Conservation (phyloP, 37 sponge, comb jelly and placozoan species). For the Petrosia ficiformis region DNA sequence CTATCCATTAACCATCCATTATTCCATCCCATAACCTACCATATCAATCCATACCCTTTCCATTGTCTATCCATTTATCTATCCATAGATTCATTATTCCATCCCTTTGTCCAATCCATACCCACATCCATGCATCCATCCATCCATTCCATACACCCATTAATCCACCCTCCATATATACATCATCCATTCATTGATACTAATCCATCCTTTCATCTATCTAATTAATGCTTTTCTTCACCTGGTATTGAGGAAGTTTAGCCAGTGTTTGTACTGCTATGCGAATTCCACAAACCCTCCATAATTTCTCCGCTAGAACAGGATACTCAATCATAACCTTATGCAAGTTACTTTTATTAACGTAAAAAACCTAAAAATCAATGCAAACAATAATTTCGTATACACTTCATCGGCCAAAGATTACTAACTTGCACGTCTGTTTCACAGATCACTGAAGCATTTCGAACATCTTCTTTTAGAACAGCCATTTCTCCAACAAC, state of each 20-base stretch:
- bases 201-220: no score
- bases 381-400: neutral
- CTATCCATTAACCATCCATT: no score
- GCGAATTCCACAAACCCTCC: conserved; percentile 77
- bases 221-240: no score
- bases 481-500: conserved; percentile 81
- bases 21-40: no score
- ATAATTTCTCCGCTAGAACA: conserved; percentile 66
- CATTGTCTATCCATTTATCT: no score
- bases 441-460: conserved; percentile 56
- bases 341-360: conserved; percentile 38
- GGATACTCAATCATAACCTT: conserved; percentile 65
- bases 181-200: no score
- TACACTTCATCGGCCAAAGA: neutral
- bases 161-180: no score
- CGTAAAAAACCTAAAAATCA: conserved; percentile 60
- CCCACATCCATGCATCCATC: no score
- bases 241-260: conserved; percentile 69
- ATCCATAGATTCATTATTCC: no score
- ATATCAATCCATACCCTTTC: no score
- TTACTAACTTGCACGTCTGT: conserved; percentile 59
- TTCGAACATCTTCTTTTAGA: conserved; percentile 23
- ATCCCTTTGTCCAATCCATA: no score
- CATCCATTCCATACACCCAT: no score
- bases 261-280: conserved; percentile 62